Evolutionary conservation across 2,888 invertebrate species (phyloP), one percentile per base, ranked within the genome.

Genomic region (Orchesellides sinensis): DNA sequence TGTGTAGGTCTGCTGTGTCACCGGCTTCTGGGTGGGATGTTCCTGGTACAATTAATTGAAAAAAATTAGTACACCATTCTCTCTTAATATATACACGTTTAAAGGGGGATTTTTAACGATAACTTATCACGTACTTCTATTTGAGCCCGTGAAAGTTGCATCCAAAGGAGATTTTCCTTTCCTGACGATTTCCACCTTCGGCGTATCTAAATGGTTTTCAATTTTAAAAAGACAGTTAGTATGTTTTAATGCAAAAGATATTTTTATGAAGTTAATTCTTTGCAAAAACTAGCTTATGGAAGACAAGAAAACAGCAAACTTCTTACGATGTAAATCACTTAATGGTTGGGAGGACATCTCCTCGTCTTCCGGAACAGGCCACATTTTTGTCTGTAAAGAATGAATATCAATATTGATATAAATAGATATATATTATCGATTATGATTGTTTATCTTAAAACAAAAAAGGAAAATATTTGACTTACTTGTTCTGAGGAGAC

Each of bases 91-190:
- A 6, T 32, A 6, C 10, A 32, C 10, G 32, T 32, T 32, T 6
- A 5, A 32, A 32, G 10, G 5, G 5, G 32, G 10, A 32, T 32
- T 6, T 32, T 32, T 32, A 6, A 32, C 10, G 32, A 32, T 32
- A 32, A 32, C 32, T 32, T 32, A 49, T 49, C 49, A 56, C 49
- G 32, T 27, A 49, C 35, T 19, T 45, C 52, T 25, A 27, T 63
- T 63, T n/a, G 65, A 32, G 23, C 19, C 25, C 14, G 82, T 70
- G 32, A 82, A 82, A 35, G 82, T 82, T 6, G 82, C 82, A 23
- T 82, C 82, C 21, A 82, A n/a, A 14, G 82, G 75, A 21, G 70
- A 82, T 27, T 81, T 81, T 3, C 27, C 81, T 10, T 73, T 80
- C 21, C 56, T 68, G 3, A 32, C 52, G 8, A 75, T 75, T 17